phyloP scores from a whole-genome alignment of 2,888 invertebrate species.

The Himalopsyche tibetana region DNA sequence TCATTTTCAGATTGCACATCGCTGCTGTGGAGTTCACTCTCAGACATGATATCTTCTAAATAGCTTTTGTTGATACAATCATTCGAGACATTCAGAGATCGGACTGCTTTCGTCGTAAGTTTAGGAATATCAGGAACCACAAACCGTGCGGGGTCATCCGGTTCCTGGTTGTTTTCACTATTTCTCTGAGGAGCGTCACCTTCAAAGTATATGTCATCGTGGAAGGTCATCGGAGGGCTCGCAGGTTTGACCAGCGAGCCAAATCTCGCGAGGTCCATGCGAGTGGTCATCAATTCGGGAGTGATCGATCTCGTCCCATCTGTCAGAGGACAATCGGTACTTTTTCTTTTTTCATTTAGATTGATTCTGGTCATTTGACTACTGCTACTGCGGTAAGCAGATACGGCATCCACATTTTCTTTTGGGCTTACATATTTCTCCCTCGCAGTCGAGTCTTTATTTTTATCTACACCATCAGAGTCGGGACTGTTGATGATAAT shows the following conservation, averaged over 20 bases:
- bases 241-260: conserved; percentile 49
- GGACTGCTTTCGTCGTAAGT: background rate
- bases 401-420: background rate
- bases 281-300: conserved; percentile 56
- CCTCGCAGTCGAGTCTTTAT: background rate
- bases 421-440: background rate
- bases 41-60: conserved; percentile 64
- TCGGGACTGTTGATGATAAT: background rate
- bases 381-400: background rate
- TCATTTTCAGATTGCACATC: conserved; percentile 57
- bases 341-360: background rate
- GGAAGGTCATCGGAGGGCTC: conserved; percentile 51
- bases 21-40: conserved; percentile 64
- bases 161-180: background rate
- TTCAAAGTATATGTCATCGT: conserved; percentile 61
- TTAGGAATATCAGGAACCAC: conserved; percentile 58
- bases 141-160: conserved; percentile 40
- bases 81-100: background rate
- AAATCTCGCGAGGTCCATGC: conserved; percentile 55
- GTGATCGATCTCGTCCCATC: conserved; percentile 52
- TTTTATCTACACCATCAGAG: background rate
- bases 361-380: background rate
- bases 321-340: background rate
- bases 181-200: conserved; percentile 50
- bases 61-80: conserved; percentile 48